phyloP scores from a whole-genome alignment of 2,797 vertebrate species.

The Lophius americanus region DNA sequence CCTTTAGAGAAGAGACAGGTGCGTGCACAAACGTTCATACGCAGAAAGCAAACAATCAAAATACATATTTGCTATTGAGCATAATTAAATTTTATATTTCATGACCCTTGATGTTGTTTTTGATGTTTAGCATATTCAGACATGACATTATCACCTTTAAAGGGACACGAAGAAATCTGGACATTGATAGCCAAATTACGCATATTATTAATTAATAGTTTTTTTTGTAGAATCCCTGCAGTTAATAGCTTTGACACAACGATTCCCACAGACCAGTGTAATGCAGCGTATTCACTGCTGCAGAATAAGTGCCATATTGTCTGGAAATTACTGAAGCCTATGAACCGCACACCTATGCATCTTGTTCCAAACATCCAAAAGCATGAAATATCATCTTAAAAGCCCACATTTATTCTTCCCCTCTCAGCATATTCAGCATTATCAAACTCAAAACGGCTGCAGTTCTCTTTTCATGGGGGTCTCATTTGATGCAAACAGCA shows the following conservation, averaged over 20 bases:
- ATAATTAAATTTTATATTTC: not conserved
- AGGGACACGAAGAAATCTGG: not conserved
- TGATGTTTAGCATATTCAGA: not conserved
- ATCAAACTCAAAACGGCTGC: constrained; percentile 58
- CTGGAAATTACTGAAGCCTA: constrained; percentile 27
- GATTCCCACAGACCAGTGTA: constrained; percentile 4
- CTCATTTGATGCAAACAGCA: constrained; percentile 37
- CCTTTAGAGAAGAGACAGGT: constrained; percentile 72
- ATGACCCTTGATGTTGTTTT: not conserved
- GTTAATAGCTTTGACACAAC: constrained; percentile 6
- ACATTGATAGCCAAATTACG: not conserved
- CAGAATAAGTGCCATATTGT: constrained; percentile 36
- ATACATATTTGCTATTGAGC: constrained; percentile 40
- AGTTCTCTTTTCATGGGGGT: constrained; percentile 34
- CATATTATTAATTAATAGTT: constrained; percentile 9
- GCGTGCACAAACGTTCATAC: constrained; percentile 41
- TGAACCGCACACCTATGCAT: constrained; percentile 25
- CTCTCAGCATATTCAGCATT: constrained; percentile 39
- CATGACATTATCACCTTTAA: not conserved
- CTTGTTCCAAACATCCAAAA: constrained; percentile 23
- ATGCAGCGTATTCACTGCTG: not conserved
- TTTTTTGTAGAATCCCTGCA: constrained; percentile 11
- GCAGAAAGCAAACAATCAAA: constrained; percentile 62
- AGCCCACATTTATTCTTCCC: constrained; percentile 15
- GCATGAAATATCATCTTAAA: constrained; percentile 15